Evolutionary conservation across 2,797 vertebrate species (phyloP).

Genomic region (Odontamblyopus rebecca): DNA sequence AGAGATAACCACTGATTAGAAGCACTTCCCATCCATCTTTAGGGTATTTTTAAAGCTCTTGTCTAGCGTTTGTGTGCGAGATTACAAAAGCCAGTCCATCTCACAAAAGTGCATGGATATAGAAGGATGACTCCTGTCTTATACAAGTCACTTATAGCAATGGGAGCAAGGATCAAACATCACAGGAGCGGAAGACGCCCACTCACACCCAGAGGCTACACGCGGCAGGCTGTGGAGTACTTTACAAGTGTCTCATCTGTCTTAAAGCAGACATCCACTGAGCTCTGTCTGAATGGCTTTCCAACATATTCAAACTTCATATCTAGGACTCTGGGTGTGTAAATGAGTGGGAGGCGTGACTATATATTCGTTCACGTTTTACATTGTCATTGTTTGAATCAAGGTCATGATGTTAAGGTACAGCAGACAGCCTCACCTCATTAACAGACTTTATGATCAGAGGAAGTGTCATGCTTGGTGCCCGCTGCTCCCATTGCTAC

Average conservation of each 20-base stretch:
- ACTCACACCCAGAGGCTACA: slow-evolving; percentile 34
- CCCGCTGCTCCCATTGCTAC: slow-evolving; percentile 17
- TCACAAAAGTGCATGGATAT: slow-evolving; percentile 12
- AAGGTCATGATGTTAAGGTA: slow-evolving; percentile 5
- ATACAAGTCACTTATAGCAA: slow-evolving; percentile 36
- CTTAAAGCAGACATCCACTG: neutral
- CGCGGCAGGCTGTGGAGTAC: slow-evolving; percentile 27
- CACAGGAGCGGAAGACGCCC: slow-evolving; percentile 33
- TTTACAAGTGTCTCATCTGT: slow-evolving; percentile 19
- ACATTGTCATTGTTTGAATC: neutral
- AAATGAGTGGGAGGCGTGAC: too few relatives aligned
- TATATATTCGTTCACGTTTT: slow-evolving; percentile 2
- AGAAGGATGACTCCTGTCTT: slow-evolving; percentile 37
- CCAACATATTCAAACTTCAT: neutral
- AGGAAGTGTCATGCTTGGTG: neutral
- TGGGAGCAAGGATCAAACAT: slow-evolving; percentile 38
- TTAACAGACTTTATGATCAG: slow-evolving; percentile 9
- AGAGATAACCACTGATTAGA: slow-evolving; percentile 21
- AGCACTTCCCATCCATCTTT: slow-evolving; percentile 7
- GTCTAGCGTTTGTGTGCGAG: slow-evolving; percentile 8
- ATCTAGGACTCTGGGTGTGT: neutral
- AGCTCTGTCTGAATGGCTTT: neutral
- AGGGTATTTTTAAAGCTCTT: slow-evolving; percentile 21
- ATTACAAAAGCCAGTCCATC: slow-evolving; percentile 23
- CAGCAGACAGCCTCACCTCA: slow-evolving; percentile 11